These are phyloP conservation scores for Tubiluchus corallicola DNA, from an alignment of 2,888 invertebrate species.

Conservation along the genomic window DNA sequence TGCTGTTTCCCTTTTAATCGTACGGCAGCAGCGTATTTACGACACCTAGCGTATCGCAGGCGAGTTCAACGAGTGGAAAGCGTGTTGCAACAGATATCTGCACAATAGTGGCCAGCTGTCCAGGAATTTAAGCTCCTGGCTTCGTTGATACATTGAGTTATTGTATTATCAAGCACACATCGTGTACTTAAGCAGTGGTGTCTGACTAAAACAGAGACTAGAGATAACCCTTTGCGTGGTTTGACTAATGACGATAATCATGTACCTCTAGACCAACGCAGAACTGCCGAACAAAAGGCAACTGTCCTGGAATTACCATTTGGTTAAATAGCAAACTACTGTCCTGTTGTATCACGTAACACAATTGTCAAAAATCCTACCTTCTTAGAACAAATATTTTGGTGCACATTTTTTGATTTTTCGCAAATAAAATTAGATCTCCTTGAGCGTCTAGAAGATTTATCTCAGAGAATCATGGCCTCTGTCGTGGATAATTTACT, in stretches of 20 bases:
- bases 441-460: slow-evolving; percentile 13
- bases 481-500: slow-evolving; percentile 15
- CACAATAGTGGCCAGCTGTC: too few species aligned
- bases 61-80: too few species aligned
- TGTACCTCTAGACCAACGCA: neutral
- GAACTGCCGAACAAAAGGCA: slow-evolving; percentile 10
- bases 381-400: slow-evolving; percentile 9
- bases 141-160: too few species aligned
- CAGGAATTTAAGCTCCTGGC: too few species aligned
- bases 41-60: too few species aligned
- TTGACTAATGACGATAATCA: slow-evolving; percentile 7
- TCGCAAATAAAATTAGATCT: slow-evolving; percentile 11
- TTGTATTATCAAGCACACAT: too few species aligned
- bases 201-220: slow-evolving; percentile 10
- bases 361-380: slow-evolving; percentile 9
- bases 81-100: too few species aligned
- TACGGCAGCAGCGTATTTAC: too few species aligned
- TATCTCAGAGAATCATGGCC: slow-evolving; percentile 13
- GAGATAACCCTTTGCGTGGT: slow-evolving; percentile 6
- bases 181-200: slow-evolving; percentile 11
- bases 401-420: slow-evolving; percentile 14
- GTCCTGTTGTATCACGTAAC: slow-evolving; percentile 5
- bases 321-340: slow-evolving; percentile 5
- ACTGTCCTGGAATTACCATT: slow-evolving; percentile 9
- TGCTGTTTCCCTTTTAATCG: too few species aligned